Conservation (phyloP, 1,140 invertebrate species). For the Rhopalosiphum maidis region DNA sequence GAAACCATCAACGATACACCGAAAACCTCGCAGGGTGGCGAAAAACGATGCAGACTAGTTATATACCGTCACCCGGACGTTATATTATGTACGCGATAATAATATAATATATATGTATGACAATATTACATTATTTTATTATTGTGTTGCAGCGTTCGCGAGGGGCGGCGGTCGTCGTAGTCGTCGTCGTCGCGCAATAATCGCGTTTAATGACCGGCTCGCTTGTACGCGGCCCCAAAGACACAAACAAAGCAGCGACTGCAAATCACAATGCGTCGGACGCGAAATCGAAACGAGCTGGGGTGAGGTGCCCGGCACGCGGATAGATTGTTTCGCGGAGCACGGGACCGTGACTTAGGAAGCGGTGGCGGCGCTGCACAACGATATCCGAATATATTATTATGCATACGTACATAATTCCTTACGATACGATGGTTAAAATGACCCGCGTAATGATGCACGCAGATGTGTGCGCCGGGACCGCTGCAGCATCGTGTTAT, state of each 20-base stretch:
- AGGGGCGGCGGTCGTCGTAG: background rate
- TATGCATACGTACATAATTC: background rate
- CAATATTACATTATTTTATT: background rate
- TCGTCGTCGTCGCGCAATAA: conserved; percentile 5
- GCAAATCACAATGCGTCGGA: conserved; percentile 40
- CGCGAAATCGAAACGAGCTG: background rate
- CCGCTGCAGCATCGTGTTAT: no score
- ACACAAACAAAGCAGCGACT: background rate
- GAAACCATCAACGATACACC: background rate
- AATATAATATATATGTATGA: background rate
- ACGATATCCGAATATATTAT: background rate
- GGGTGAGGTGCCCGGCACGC: background rate
- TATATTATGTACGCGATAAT: background rate
- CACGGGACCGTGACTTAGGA: conserved; percentile 37
- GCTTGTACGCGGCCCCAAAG: background rate
- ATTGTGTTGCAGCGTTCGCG: background rate
- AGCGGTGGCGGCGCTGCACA: background rate
- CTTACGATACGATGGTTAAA: background rate
- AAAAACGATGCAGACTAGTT: background rate
- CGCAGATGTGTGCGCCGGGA: background rate
- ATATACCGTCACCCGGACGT: no score
- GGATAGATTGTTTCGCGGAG: background rate
- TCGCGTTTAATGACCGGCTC: conserved; percentile 19
- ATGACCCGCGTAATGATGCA: background rate
- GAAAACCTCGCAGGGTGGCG: background rate